These are phyloP conservation scores for Speoplatyrhinus poulsoni DNA, from an alignment of 2,113 vertebrate genomes.

Conservation along the genomic window DNA sequence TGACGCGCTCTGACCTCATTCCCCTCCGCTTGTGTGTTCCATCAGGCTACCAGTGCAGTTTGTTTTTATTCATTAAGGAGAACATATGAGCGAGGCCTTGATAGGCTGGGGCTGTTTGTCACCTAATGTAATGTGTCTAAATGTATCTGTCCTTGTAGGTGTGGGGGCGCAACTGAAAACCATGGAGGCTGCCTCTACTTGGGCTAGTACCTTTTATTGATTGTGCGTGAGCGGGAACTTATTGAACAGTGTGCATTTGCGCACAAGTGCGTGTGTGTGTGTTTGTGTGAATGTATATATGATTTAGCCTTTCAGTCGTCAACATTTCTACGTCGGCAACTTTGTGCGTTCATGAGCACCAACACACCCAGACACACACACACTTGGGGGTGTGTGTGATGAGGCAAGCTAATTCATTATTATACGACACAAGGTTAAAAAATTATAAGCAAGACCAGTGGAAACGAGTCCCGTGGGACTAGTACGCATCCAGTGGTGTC, in stretches of 20 bases:
- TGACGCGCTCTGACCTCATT: neutral
- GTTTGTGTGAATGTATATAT: neutral
- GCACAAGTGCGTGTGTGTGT: neutral
- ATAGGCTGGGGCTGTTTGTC: constrained; percentile 36
- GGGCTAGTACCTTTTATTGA: constrained; percentile 41
- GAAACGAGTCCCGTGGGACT: constrained; percentile 28
- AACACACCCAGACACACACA: too few relatives aligned
- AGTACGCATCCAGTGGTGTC: constrained; percentile 42
- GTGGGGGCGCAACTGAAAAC: constrained; percentile 38
- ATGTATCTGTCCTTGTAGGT: constrained; percentile 57
- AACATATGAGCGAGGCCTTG: constrained; percentile 52
- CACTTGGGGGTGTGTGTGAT: too few relatives aligned
- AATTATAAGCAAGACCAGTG: constrained; percentile 34
- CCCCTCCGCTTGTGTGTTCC: constrained; percentile 8
- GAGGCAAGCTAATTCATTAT: constrained; percentile 29
- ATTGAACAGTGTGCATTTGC: neutral
- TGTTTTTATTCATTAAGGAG: constrained; percentile 52
- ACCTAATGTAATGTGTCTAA: constrained; percentile 45
- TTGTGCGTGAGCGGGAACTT: constrained; percentile 10
- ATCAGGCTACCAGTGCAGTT: constrained; percentile 35
- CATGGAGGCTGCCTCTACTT: constrained; percentile 29
- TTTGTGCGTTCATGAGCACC: too few relatives aligned
- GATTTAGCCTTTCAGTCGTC: too few relatives aligned
- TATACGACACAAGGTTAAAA: constrained; percentile 36
- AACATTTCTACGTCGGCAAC: too few relatives aligned